Evolutionary conservation across 1,140 invertebrate genomes (phyloP).

Genomic region (Oreohelix idahoensis): DNA sequence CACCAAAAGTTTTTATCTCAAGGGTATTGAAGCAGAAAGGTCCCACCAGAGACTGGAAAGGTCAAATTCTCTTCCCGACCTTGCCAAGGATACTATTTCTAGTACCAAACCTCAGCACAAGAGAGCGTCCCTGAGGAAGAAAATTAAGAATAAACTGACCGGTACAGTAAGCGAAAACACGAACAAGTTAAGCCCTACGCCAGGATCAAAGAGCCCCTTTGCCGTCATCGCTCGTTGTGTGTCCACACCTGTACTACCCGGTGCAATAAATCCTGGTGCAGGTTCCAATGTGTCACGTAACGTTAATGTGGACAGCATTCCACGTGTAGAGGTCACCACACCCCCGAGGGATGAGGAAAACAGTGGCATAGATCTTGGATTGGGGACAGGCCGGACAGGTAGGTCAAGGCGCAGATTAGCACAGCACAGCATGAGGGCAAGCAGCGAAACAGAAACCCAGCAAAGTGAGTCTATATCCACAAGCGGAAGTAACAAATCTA

Average conservation of each 20-base stretch:
- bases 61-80: constrained; percentile 56
- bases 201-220: constrained; percentile 52
- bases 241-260: constrained; percentile 62
- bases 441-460: neutral
- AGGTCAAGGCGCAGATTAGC: neutral
- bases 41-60: constrained; percentile 35
- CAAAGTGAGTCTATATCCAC: neutral
- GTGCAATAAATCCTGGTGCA: constrained; percentile 47
- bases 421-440: neutral
- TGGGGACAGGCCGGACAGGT: neutral
- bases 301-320: constrained; percentile 59
- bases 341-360: constrained; percentile 46
- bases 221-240: constrained; percentile 65
- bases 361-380: neutral
- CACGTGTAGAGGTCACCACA: constrained; percentile 59
- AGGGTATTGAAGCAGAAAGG: constrained; percentile 45
- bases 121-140: constrained; percentile 54
- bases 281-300: neutral
- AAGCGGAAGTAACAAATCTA: neutral
- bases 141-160: constrained; percentile 59
- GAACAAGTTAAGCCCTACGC: constrained; percentile 33
- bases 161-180: constrained; percentile 40
- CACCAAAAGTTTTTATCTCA: constrained; percentile 61
- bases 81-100: constrained; percentile 38
- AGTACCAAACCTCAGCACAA: constrained; percentile 44